Conservation (phyloP, 2,113 vertebrate genomes). For the Apistogramma diplotaenia region DNA sequence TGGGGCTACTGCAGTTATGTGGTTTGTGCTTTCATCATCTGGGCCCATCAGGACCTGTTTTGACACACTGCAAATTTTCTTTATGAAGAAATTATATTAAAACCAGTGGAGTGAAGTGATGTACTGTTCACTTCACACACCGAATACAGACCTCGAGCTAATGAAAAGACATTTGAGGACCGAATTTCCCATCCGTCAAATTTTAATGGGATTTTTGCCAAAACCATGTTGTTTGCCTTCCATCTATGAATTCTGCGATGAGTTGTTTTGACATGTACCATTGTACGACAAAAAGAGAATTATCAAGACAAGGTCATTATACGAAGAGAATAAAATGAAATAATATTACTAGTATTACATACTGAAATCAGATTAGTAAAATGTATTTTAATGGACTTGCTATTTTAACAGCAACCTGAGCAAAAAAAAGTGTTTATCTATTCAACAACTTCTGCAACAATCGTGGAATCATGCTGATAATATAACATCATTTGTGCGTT, state of each 20-base stretch:
- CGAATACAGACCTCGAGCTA: not conserved
- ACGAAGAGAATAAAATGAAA: not conserved
- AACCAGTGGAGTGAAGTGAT: not conserved
- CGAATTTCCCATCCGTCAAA: slow-evolving; percentile 12
- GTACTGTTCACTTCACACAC: not conserved
- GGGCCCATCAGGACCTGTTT: not conserved
- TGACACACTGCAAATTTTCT: not conserved
- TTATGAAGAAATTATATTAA: not conserved
- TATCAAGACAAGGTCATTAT: slow-evolving; percentile 8
- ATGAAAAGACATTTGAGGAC: not conserved
- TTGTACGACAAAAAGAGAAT: not conserved
- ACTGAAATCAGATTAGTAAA: not conserved
- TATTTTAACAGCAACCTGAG: not conserved
- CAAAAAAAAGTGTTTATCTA: not conserved
- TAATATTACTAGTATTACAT: not conserved
- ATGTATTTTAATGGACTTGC: not conserved
- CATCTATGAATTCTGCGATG: slow-evolving; percentile 4
- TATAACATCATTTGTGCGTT: not conserved
- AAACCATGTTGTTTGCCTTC: slow-evolving; percentile 2
- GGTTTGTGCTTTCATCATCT: not conserved
- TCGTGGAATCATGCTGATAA: not conserved
- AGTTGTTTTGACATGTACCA: slow-evolving; percentile 33
- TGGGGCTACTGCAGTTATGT: not conserved
- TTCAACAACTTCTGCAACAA: not conserved
- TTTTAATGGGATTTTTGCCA: slow-evolving; percentile 29